phyloP scores from a whole-genome alignment of 2,888 invertebrate genomes.

The Phyto melanocephala region DNA sequence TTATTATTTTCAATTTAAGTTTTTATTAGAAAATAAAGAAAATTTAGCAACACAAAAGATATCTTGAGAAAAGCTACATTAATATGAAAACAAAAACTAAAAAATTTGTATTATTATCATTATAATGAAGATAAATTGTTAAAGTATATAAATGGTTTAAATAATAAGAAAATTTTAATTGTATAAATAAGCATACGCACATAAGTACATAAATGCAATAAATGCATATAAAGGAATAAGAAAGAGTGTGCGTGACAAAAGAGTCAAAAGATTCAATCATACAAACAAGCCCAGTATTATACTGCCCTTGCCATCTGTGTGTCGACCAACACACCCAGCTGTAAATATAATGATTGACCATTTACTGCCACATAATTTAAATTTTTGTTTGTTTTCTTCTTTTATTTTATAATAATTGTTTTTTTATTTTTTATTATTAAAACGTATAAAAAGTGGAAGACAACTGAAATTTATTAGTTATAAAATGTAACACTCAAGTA shows the following conservation, averaged over 20 bases:
- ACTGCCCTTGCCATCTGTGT: not conserved
- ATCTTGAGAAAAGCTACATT: not conserved
- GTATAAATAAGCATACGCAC: not conserved
- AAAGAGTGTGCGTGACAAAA: too few species aligned
- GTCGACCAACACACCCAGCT: slow-evolving; percentile 23
- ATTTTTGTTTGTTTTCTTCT: not conserved
- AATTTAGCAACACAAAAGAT: slow-evolving; percentile 1
- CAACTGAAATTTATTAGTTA: slow-evolving; percentile 56
- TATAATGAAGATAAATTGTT: not conserved
- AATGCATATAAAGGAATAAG: too few species aligned
- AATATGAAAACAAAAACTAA: not conserved
- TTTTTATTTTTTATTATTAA: not conserved
- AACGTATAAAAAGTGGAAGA: slow-evolving; percentile 9
- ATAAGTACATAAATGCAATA: not conserved
- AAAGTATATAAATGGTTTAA: slow-evolving; percentile 6
- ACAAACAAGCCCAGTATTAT: not conserved
- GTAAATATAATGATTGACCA: slow-evolving; percentile 52
- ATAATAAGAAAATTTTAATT: slow-evolving; percentile 3
- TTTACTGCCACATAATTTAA: not conserved
- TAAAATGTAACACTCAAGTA: slow-evolving; percentile 58
- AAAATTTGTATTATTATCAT: too few species aligned
- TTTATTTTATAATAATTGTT: not conserved
- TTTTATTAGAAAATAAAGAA: not conserved
- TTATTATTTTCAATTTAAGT: not conserved
- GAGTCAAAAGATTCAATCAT: too few species aligned